phyloP scores from a whole-genome alignment of 64 coral and sea anemone genomes.

The Montipora sp. region DNA sequence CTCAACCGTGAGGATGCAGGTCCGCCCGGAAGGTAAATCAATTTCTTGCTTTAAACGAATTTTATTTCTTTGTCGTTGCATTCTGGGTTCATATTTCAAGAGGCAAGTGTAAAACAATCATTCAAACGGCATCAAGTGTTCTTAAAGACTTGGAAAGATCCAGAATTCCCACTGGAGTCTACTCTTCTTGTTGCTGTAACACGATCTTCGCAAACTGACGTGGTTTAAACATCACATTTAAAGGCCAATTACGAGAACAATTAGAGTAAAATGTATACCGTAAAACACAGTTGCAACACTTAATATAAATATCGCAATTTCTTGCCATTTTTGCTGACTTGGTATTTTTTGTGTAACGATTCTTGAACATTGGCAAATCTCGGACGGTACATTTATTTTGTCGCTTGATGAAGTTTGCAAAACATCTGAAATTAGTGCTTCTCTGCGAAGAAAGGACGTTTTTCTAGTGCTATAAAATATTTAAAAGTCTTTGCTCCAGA shows the following conservation, averaged over 20 bases:
- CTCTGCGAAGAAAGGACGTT: neutral
- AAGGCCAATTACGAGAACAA: too few relatives aligned
- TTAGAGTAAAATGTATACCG: too few relatives aligned
- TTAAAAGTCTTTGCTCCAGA: neutral
- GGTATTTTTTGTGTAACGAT: neutral
- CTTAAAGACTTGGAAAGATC: neutral
- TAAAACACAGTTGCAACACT: too few relatives aligned
- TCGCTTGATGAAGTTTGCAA: too few relatives aligned
- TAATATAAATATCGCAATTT: neutral
- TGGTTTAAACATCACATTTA: too few relatives aligned
- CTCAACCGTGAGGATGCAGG: conserved; percentile 5
- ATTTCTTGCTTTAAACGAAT: neutral
- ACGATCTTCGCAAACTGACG: too few relatives aligned
- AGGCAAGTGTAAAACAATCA: neutral
- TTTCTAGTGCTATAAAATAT: conserved; percentile 5
- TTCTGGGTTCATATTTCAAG: neutral
- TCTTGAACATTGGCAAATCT: neutral
- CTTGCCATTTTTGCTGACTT: neutral
- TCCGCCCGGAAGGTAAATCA: conserved; percentile 35
- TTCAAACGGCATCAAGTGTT: neutral
- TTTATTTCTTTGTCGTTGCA: neutral
- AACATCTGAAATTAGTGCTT: neutral
- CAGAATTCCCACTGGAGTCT: neutral
- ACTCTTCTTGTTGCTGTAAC: neutral
- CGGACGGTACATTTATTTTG: neutral